Base-by-base conservation (phyloP, 37 sponge, comb jelly and placozoan species). In the Petrosia ficiformis region DNA sequence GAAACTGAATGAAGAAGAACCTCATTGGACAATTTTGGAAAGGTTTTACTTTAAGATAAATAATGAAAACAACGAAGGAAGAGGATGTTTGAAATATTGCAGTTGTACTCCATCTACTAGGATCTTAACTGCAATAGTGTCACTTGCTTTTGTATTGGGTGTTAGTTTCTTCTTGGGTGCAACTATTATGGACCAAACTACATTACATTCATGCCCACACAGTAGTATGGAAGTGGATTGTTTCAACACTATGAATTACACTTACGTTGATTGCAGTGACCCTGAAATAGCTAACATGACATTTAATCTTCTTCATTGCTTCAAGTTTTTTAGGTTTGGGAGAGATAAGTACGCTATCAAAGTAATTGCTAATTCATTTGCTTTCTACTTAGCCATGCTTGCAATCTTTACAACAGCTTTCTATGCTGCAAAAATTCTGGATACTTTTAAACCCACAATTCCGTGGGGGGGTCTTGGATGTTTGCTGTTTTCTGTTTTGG, bases 251-350 rank as follows among this genome's bases (percentile, higher is more conserved):
- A 57, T 43, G 33, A 57, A 43, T 40, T 61, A 69, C 3, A n/a
- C 21, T 5, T 76, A 44, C 26, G 83, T 76, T 30, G 83, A 76
- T 71, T 83, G 83, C 34, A 35, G 25, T 30, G 61, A 75, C 39
- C 39, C 40, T n/a, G n/a, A n/a, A 24, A 68, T 3, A 22, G 57
- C 19, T 26, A 42, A 21, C 2, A 24, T 31, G 1, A 32, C 31
- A 35, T 39, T 24, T 14, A 42, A 26, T 1, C 57, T 79, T 33
- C 65, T 76, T 6, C 77, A 81, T 43, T 87, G 88, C 73, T 87
- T 81, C 78, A 71, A 63, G 38, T 87, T 87, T 48, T 56, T 73
- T 5, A 32, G 67, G 26, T 81, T 87, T 66, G 88, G 82, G 2
- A 57, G 43, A 1, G 88, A 87, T 57, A 61, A 54, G 5, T 67